Evolutionary conservation across 2,113 vertebrate genomes (phyloP).

Genomic region (Nematolebias whitei): DNA sequence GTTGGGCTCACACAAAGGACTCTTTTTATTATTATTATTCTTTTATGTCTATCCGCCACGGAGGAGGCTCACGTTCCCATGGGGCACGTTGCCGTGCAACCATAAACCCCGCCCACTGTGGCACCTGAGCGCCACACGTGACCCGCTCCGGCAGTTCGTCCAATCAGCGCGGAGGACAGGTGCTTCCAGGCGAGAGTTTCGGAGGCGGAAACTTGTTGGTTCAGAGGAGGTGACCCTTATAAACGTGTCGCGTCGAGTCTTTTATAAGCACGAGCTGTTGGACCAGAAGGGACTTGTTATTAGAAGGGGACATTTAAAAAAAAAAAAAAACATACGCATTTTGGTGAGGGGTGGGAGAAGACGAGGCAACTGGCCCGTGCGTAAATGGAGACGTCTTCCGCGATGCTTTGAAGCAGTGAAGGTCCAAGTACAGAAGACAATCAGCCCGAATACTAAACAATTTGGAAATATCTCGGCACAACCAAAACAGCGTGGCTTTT

Average conservation of each 20-base stretch:
- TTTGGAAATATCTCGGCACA: neutral
- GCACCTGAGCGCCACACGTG: constrained; percentile 60
- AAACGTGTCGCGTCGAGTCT: constrained; percentile 30
- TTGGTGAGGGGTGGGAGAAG: constrained; percentile 6
- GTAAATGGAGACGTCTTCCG: constrained; percentile 40
- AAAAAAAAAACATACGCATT: neutral
- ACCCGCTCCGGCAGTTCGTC: constrained; percentile 19
- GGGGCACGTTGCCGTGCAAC: constrained; percentile 62
- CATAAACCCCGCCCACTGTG: constrained; percentile 40
- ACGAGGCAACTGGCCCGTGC: constrained; percentile 23
- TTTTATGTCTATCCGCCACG: constrained; percentile 17
- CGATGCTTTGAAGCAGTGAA: constrained; percentile 31
- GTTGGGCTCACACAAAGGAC: constrained; percentile 49
- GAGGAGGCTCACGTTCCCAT: constrained; percentile 43
- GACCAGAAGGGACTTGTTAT: neutral
- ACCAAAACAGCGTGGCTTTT: neutral
- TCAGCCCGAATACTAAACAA: neutral
- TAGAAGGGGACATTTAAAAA: neutral
- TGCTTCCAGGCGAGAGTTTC: constrained; percentile 67
- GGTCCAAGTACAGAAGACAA: constrained; percentile 4
- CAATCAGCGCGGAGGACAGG: constrained; percentile 67
- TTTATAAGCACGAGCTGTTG: neutral
- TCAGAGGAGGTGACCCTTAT: constrained; percentile 48
- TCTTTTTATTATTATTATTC: constrained; percentile 17
- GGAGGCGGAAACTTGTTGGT: constrained; percentile 73